A percentile compares a stretch with the other conserved stretches of the same genome.
Evolutionary conservation across 2,113 vertebrate species (phyloP).

Genomic region (Grammomys surdaster): DNA sequence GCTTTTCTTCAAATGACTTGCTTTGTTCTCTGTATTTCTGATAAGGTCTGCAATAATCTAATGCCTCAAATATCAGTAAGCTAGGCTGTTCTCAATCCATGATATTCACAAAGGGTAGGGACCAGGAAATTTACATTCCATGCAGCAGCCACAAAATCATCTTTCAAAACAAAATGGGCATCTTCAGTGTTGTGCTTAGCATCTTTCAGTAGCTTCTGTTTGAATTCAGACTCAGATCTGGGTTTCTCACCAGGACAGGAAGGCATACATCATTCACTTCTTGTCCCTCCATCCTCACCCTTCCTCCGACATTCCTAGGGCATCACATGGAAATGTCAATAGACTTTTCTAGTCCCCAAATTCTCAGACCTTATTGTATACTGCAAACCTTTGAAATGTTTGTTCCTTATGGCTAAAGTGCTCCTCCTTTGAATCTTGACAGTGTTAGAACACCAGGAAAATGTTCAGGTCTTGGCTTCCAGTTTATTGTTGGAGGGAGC

Average conservation of each 20-base stretch:
- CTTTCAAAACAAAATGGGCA: neutral
- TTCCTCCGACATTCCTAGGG: neutral
- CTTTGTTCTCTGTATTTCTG: neutral
- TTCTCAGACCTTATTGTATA: neutral
- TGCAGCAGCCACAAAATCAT: neutral
- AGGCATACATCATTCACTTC: neutral
- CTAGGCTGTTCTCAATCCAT: neutral
- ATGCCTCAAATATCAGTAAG: neutral
- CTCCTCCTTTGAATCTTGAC: neutral
- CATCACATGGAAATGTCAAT: rapidly evolving
- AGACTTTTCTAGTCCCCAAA: neutral
- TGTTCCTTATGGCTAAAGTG: neutral
- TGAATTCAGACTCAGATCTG: neutral
- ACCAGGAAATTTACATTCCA: neutral
- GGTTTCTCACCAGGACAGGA: neutral
- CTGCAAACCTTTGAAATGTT: neutral
- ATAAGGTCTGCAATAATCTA: neutral
- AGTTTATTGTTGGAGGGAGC: neutral
- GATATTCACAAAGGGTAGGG: neutral
- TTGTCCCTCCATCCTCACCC: neutral
- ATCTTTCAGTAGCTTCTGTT: neutral
- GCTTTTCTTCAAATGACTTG: neutral
- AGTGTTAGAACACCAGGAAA: neutral
- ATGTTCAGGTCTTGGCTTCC: neutral
- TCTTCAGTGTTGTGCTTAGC: neutral